phyloP scores from a whole-genome alignment of 2,888 invertebrate species.

The Heteropelma amictum region DNA sequence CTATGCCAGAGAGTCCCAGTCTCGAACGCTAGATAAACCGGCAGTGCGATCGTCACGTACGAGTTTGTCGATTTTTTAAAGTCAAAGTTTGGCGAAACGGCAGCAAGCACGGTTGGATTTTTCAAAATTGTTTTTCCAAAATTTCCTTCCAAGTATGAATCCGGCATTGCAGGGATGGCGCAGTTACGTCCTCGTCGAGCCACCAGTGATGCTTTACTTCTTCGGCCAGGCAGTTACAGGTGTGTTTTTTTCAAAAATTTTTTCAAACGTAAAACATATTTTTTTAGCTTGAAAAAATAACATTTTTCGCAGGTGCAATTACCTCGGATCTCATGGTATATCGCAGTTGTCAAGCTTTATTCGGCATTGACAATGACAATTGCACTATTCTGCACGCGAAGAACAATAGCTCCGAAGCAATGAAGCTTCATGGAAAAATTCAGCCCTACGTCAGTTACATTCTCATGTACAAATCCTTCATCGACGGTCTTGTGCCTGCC shows the following conservation, averaged over 20 bases:
- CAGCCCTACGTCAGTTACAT: slow-evolving; percentile 85
- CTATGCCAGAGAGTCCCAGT: too few species aligned
- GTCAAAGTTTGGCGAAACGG: too few species aligned
- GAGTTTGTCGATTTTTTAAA: too few species aligned
- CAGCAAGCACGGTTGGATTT: background rate
- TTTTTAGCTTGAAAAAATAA: background rate
- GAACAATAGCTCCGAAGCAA: slow-evolving; percentile 79
- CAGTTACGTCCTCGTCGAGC: slow-evolving; percentile 63
- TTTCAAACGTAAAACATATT: background rate
- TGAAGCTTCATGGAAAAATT: slow-evolving; percentile 80
- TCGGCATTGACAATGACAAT: slow-evolving; percentile 79
- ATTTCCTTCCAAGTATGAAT: too few species aligned
- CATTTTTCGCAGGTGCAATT: slow-evolving; percentile 79
- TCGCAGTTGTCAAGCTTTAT: slow-evolving; percentile 83
- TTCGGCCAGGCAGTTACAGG: slow-evolving; percentile 65
- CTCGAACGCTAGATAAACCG: too few species aligned
- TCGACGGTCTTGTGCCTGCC: slow-evolving; percentile 85
- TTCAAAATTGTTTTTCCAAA: background rate
- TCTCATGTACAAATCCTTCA: slow-evolving; percentile 81
- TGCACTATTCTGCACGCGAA: slow-evolving; percentile 81
- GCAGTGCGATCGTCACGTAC: too few species aligned
- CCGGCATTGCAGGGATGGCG: slow-evolving; percentile 59
- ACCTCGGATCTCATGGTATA: slow-evolving; percentile 85
- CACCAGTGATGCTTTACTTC: slow-evolving; percentile 63
- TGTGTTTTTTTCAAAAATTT: slow-evolving; percentile 52